Evolutionary conservation across 2,888 invertebrate genomes (phyloP), one percentile per base, ranked within the genome.

Genomic region (Tipula lateralis): DNA sequence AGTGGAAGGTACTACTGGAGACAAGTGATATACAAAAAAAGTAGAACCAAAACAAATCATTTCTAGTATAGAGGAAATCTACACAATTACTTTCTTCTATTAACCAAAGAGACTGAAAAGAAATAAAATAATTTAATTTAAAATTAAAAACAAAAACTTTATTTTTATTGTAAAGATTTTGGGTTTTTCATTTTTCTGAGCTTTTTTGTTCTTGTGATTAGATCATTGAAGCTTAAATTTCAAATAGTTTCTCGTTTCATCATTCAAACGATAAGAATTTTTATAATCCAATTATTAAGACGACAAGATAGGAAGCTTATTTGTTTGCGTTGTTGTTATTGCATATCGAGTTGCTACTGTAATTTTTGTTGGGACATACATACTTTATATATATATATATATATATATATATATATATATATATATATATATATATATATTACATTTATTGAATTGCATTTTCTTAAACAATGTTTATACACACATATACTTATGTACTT

Each of bases 101-200:
- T 24, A 66, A 66, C 19, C 9, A 66, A 12, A 66, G 19, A 66
- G 66, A 66, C 7, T 12, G 66, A 24, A 66, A 66, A 2, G 24
- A 66, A 66, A 66, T 66, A 66, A 66, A 66, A 66, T 66, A 66
- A 66, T 66, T 66, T 24, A 24, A 66, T 66, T 66, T 66, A 24
- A 66, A 66, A 66, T 66, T 66, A 66, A 66, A 66, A 9, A 66
- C 66, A 66, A 44, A 44, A 44, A 66, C 12, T 66, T 66, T 36
- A 9, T 36, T 50, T 50, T 50, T 50, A 6, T 39, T n/a, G n/a
- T 12, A 19, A 66, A 24, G 66, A 66, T 66, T 66, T 66, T n/a
- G n/a, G 66, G 66, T 66, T 66, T 66, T 66, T 9, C 24, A 66
- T 66, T 66, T 66, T 66, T 24, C 66, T 1, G 66, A 66, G 24